phyloP scores from a whole-genome alignment of 2,797 vertebrate genomes.

The Balearica regulorum region DNA sequence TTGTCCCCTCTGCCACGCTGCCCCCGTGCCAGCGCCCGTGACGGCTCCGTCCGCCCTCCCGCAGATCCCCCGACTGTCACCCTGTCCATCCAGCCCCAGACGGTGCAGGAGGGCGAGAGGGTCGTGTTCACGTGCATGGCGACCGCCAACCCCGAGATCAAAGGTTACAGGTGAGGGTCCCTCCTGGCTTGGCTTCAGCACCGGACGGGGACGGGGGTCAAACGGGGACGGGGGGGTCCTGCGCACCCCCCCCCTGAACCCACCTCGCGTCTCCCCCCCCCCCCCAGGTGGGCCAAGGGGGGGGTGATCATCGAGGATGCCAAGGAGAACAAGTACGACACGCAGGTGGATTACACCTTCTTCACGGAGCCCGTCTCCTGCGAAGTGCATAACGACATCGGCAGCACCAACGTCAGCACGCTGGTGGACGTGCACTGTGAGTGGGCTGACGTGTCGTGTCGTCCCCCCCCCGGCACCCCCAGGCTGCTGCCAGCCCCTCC shows the following conservation, averaged over 20 bases:
- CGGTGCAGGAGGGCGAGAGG: conserved; percentile 90
- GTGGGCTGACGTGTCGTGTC: conserved; percentile 31
- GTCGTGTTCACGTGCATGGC: conserved; percentile 93
- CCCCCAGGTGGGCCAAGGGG: conserved; percentile 90
- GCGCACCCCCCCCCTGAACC: background rate
- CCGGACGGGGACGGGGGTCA: rapidly evolving
- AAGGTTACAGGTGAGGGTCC: conserved; percentile 85
- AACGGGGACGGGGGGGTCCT: background rate
- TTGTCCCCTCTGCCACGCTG: background rate
- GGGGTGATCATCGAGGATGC: conserved; percentile 90
- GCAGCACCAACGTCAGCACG: conserved; percentile 95
- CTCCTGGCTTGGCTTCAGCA: background rate
- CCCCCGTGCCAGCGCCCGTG: rapidly evolving
- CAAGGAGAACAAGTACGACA: conserved; percentile 85
- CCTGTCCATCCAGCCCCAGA: conserved; percentile 92
- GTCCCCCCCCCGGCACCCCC: background rate
- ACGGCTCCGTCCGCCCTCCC: background rate
- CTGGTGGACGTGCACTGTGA: conserved; percentile 95
- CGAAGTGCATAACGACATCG: conserved; percentile 92
- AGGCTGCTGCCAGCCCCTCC: background rate
- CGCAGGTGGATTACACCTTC: conserved; percentile 92
- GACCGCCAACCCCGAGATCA: conserved; percentile 91
- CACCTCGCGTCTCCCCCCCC: background rate
- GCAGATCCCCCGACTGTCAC: conserved; percentile 91
- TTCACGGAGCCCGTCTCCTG: conserved; percentile 97